A percentile compares a stretch with the other conserved stretches of the same genome.
Evolutionary conservation across 2,113 vertebrate genomes (phyloP).

Genomic region (Aphelocoma coerulescens): DNA sequence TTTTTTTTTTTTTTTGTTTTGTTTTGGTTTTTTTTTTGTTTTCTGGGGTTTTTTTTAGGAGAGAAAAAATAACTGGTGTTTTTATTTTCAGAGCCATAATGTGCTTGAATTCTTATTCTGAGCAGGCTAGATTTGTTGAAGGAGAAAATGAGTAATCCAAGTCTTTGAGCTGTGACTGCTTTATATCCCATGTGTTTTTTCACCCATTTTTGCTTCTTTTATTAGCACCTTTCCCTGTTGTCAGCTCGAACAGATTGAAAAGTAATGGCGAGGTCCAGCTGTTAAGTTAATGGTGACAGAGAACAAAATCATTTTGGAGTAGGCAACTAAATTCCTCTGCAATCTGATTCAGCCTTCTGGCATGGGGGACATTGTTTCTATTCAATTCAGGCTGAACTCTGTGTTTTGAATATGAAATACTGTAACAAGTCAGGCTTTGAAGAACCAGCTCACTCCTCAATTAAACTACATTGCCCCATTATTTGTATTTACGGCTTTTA

Average conservation of each 20-base stretch:
- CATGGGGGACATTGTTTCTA: not conserved
- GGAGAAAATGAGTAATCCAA: not conserved
- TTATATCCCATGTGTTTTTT: not conserved
- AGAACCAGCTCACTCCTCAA: not conserved
- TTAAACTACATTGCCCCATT: not conserved
- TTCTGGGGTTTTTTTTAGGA: not conserved
- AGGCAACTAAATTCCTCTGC: not conserved
- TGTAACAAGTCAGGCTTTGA: not conserved
- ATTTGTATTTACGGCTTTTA: not conserved
- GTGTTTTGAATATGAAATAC: not conserved
- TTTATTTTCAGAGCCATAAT: not conserved
- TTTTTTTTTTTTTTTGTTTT: not conserved
- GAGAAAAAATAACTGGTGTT: not conserved
- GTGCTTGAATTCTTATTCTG: not conserved
- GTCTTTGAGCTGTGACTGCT: not conserved
- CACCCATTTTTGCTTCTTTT: slow-evolving; percentile 24
- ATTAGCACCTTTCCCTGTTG: slow-evolving; percentile 43
- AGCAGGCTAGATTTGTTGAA: not conserved
- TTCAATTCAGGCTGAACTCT: not conserved
- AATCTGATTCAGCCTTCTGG: not conserved
- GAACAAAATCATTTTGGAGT: not conserved
- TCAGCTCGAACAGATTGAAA: slow-evolving; percentile 27
- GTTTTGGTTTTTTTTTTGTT: not conserved
- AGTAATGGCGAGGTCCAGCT: slow-evolving; percentile 35
- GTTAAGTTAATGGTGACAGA: slow-evolving; percentile 27